phyloP scores from a whole-genome alignment of 2,888 invertebrate genomes.

The Neocrepidodera transversa region DNA sequence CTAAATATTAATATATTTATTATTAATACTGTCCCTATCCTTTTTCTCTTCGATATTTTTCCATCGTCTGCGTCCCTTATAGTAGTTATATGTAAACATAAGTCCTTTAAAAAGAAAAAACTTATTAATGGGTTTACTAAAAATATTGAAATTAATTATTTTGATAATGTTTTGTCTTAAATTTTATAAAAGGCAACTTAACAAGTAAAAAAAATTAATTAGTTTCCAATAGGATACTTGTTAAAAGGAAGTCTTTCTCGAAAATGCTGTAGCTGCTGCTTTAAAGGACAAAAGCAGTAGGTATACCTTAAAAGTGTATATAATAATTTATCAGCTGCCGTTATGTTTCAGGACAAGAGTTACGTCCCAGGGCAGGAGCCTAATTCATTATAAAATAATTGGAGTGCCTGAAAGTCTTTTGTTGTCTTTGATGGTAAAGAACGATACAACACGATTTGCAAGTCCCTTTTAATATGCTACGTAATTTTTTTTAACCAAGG shows the following conservation, averaged over 20 bases:
- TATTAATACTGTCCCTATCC: too few relatives aligned
- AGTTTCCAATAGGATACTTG: not conserved
- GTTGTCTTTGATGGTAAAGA: conserved; percentile 51
- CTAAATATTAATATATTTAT: too few relatives aligned
- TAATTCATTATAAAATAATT: conserved; percentile 53
- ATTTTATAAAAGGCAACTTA: too few relatives aligned
- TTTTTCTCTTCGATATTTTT: too few relatives aligned
- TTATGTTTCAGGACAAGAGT: conserved; percentile 33
- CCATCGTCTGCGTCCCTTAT: too few relatives aligned
- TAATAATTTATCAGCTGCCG: conserved; percentile 32
- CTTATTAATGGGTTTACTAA: too few relatives aligned
- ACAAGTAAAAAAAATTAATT: conserved; percentile 17
- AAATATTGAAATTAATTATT: too few relatives aligned
- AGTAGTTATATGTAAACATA: too few relatives aligned
- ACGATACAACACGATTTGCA: conserved; percentile 53
- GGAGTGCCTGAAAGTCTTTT: conserved; percentile 50
- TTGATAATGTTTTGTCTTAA: too few relatives aligned
- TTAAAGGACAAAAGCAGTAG: conserved; percentile 22
- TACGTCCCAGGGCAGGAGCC: conserved; percentile 36
- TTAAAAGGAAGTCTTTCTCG: not conserved
- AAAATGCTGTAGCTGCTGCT: conserved; percentile 22
- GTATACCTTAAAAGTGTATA: conserved; percentile 23
- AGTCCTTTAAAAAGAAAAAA: too few relatives aligned
- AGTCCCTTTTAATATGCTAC: conserved; percentile 34
- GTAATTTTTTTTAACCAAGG: conserved; percentile 26